Percentiles rank a stretch among this genome's conserved stretches.
Conservation (phyloP, 2,888 invertebrate species). For the Nebria salina region DNA sequence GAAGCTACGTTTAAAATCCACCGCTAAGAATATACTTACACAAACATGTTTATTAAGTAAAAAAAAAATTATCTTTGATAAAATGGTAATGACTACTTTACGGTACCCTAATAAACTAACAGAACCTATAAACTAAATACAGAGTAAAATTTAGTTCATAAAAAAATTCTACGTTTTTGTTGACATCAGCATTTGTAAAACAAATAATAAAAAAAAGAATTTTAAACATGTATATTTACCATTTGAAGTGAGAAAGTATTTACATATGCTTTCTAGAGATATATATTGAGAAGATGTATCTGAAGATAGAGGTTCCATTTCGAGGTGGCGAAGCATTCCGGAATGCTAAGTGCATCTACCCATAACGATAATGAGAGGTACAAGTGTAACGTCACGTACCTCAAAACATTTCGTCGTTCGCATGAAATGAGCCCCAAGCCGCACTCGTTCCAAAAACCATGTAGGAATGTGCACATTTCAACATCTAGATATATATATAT, state of each 20-base stretch:
- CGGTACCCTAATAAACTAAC: no score
- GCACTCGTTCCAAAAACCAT: background rate
- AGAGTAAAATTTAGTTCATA: background rate
- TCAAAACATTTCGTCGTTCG: conserved; percentile 18
- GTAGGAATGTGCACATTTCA: background rate
- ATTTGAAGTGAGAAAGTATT: background rate
- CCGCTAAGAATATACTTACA: background rate
- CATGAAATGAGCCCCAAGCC: conserved; percentile 12
- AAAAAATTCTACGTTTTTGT: no score
- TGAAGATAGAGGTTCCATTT: background rate
- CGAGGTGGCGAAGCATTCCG: conserved; percentile 2
- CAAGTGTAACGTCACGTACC: conserved; percentile 22
- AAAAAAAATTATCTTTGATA: background rate
- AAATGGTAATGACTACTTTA: background rate
- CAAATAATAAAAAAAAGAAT: background rate
- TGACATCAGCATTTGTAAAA: background rate
- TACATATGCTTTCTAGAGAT: background rate
- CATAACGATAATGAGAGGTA: conserved; percentile 24
- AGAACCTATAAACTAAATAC: no score
- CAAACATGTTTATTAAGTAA: background rate
- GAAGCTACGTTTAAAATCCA: background rate
- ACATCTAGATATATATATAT: background rate
- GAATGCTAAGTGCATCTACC: conserved; percentile 17
- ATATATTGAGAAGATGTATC: background rate
- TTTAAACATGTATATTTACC: background rate